Conservation (phyloP, 2,113 vertebrate species). For the Ictalurus punctatus region DNA sequence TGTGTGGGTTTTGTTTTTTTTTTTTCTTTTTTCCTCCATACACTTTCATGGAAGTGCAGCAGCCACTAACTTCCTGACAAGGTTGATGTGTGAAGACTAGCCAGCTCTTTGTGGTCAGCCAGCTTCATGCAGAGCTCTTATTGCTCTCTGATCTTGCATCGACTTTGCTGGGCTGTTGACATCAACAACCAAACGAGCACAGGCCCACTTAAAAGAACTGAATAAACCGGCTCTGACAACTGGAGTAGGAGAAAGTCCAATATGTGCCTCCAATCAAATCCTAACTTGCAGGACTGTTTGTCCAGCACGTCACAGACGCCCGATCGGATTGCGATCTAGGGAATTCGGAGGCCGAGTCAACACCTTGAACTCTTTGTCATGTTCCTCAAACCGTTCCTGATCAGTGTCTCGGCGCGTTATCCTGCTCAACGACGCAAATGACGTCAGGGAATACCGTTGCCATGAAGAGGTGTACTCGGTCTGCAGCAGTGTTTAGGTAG, state of each 20-base stretch:
- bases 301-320: no score
- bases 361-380: no score
- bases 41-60: not conserved
- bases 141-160: not conserved
- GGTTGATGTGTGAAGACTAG: not conserved
- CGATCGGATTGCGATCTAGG: no score
- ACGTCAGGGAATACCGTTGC: no score
- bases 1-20: not conserved
- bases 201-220: not conserved
- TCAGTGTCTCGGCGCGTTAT: no score
- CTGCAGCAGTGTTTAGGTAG: no score
- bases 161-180: not conserved
- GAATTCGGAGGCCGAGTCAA: no score
- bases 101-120: not conserved
- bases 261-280: not conserved
- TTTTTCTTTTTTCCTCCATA: not conserved
- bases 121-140: not conserved
- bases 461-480: no score
- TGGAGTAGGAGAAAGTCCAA: not conserved
- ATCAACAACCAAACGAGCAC: not conserved
- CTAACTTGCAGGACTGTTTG: no score
- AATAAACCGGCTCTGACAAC: not conserved
- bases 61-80: not conserved
- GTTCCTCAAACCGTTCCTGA: no score
- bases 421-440: no score